A percentile compares a stretch with the other conserved stretches of the same genome.
Conservation (phyloP, 2,888 invertebrate species). For the Athalia rosae region DNA sequence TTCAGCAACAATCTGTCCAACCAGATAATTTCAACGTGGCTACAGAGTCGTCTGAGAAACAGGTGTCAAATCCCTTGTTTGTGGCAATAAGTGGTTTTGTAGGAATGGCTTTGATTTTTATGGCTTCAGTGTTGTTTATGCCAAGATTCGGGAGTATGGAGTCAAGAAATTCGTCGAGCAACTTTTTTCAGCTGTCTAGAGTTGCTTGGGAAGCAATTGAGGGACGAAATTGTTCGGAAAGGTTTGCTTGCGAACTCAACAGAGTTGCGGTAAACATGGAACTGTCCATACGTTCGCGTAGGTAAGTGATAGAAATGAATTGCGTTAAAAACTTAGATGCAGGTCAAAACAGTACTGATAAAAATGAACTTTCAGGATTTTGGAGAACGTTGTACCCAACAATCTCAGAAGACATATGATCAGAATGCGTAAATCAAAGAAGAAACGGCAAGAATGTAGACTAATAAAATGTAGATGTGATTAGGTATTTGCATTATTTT, state of each 20-base stretch:
- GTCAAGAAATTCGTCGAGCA: constrained; percentile 57
- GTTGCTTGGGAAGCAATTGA: constrained; percentile 61
- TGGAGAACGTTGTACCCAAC: constrained; percentile 23
- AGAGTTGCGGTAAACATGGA: constrained; percentile 7
- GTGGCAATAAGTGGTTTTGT: constrained; percentile 78
- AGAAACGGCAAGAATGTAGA: constrained; percentile 22
- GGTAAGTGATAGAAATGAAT: constrained; percentile 28
- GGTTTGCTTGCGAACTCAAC: constrained; percentile 39
- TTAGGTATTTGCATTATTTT: background rate
- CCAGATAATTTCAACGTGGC: constrained; percentile 9
- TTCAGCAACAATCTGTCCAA: constrained; percentile 2
- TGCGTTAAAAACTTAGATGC: background rate
- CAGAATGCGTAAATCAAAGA: constrained; percentile 34
- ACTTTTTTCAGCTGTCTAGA: constrained; percentile 58
- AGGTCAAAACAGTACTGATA: background rate
- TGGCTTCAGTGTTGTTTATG: constrained; percentile 74
- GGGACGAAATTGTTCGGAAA: constrained; percentile 47
- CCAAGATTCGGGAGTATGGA: constrained; percentile 68
- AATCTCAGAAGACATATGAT: constrained; percentile 31
- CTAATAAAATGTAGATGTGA: constrained; percentile 27
- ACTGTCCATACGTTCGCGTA: constrained; percentile 27
- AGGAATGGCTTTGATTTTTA: constrained; percentile 76
- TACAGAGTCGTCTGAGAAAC: constrained; percentile 60
- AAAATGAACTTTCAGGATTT: constrained; percentile 10
- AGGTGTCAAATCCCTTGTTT: constrained; percentile 75